Evolutionary conservation across 2,888 invertebrate genomes (phyloP).

Genomic region (Panopea generosa): DNA sequence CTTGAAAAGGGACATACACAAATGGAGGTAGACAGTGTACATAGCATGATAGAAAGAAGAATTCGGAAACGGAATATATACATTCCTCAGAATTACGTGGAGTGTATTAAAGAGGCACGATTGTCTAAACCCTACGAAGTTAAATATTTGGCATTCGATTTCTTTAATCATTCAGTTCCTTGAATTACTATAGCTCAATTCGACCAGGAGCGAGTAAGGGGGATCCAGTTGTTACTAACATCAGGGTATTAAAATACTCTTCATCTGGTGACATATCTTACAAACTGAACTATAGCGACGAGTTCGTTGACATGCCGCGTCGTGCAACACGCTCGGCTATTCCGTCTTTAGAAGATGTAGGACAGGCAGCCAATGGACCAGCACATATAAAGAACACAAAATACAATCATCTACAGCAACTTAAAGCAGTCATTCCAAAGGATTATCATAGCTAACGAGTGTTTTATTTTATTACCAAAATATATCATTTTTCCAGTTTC

Average conservation of each 20-base stretch:
- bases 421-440: slow-evolving; percentile 5
- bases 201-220: slow-evolving; percentile 36
- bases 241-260: slow-evolving; percentile 6
- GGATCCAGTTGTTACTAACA: slow-evolving; percentile 45
- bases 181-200: slow-evolving; percentile 39
- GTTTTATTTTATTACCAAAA: too few species aligned
- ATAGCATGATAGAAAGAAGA: too few species aligned
- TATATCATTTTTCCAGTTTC: too few species aligned
- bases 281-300: not conserved
- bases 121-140: slow-evolving; percentile 20
- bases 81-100: slow-evolving; percentile 43
- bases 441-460: slow-evolving; percentile 16
- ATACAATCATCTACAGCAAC: slow-evolving; percentile 12
- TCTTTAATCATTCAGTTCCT: slow-evolving; percentile 22
- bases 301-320: not conserved
- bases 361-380: not conserved
- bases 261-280: not conserved
- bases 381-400: slow-evolving; percentile 7
- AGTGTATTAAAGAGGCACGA: slow-evolving; percentile 30
- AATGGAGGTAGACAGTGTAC: too few species aligned
- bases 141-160: slow-evolving; percentile 24
- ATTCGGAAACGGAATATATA: slow-evolving; percentile 31
- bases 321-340: not conserved
- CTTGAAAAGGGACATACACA: too few species aligned
- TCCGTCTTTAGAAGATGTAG: not conserved